Conservation (phyloP, 2,888 invertebrate genomes). For the Hydrotaea diabolus region DNA sequence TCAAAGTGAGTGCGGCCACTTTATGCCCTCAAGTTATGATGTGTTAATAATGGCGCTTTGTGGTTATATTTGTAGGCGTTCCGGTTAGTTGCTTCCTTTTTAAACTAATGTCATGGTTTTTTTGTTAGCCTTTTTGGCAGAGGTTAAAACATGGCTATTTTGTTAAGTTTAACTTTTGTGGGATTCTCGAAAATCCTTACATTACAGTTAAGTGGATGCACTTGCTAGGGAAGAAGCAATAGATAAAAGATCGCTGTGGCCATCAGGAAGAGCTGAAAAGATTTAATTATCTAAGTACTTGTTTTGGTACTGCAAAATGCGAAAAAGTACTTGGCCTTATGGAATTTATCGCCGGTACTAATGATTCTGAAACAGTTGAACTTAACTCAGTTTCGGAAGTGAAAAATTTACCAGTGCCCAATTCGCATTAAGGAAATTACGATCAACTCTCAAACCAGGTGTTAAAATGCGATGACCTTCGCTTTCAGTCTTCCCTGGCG, state of each 20-base stretch:
- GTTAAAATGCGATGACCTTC: no score
- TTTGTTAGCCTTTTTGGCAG: neutral
- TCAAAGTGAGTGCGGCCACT: conserved; percentile 64
- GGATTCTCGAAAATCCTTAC: neutral
- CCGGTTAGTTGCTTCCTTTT: conserved; percentile 58
- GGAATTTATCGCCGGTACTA: no score
- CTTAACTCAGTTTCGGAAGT: no score
- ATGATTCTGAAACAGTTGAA: no score
- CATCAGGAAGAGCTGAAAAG: no score
- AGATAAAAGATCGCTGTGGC: neutral
- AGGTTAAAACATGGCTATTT: conserved; percentile 8
- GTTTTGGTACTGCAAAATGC: no score
- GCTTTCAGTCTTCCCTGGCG: no score
- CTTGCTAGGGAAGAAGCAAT: neutral
- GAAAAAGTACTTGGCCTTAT: no score
- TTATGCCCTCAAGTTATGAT: conserved; percentile 75
- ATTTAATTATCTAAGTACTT: no score
- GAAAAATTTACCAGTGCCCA: no score
- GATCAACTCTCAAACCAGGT: no score
- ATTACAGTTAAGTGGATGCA: neutral
- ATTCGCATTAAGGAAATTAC: no score
- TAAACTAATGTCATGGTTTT: conserved; percentile 16
- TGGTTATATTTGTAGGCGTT: conserved; percentile 74
- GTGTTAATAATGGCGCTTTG: conserved; percentile 78
- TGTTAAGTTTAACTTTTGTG: neutral